Conservation (phyloP, 2,888 invertebrate species). For the Endomychus coccineus region DNA sequence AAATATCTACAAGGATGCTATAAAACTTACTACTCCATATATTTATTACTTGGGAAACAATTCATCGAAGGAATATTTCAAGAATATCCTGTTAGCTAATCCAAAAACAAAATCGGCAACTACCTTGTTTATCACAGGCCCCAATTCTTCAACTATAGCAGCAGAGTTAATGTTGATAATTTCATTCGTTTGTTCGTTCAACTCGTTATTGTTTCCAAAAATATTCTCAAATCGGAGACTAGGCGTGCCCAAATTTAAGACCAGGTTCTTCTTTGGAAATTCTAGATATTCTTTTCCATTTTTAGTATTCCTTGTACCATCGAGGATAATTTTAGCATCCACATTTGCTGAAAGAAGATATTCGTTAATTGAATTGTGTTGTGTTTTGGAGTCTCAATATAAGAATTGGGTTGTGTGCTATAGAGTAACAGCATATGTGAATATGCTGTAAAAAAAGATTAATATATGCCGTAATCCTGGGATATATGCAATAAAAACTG, state of each 20-base stretch:
- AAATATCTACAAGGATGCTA: no score
- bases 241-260: slow-evolving; percentile 55
- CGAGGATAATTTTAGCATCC: slow-evolving; percentile 49
- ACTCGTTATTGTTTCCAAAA: slow-evolving; percentile 53
- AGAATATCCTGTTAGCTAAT: slow-evolving; percentile 48
- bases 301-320: slow-evolving; percentile 46
- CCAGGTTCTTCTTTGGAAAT: slow-evolving; percentile 54
- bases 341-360: slow-evolving; percentile 54
- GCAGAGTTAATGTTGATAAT: slow-evolving; percentile 68
- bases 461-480: no score
- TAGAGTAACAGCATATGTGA: no score
- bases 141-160: slow-evolving; percentile 56
- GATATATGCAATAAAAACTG: no score
- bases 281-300: slow-evolving; percentile 49
- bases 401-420: no score
- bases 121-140: slow-evolving; percentile 55
- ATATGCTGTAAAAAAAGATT: no score
- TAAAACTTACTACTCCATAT: neutral
- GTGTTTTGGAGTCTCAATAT: no score
- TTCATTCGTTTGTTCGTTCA: slow-evolving; percentile 58
- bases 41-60: slow-evolving; percentile 33
- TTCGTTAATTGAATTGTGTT: no score
- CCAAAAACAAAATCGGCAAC: slow-evolving; percentile 46
- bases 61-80: slow-evolving; percentile 47
- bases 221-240: slow-evolving; percentile 57